These are phyloP conservation scores for Leguminivora glycinivorella DNA, from an alignment of 1,140 invertebrate genomes.

Conservation along the genomic window DNA sequence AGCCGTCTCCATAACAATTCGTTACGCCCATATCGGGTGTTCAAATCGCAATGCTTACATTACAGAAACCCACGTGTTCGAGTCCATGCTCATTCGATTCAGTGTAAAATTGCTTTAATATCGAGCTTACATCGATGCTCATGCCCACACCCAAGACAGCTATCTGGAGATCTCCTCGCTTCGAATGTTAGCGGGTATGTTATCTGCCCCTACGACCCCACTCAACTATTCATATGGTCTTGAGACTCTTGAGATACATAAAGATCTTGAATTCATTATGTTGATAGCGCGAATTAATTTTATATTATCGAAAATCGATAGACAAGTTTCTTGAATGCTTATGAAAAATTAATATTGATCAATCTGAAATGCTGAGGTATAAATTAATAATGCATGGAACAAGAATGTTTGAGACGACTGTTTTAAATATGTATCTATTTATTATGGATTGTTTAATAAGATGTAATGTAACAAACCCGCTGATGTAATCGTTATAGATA, in stretches of 20 bases:
- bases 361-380: not conserved
- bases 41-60: conserved; percentile 27
- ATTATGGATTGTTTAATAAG: not conserved
- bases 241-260: conserved; percentile 25
- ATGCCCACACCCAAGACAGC: conserved; percentile 8
- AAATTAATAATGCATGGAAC: not conserved
- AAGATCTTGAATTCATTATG: conserved; percentile 21
- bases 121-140: conserved; percentile 12
- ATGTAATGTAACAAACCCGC: not conserved
- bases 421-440: not conserved
- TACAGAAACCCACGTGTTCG: conserved; percentile 9
- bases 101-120: conserved; percentile 15
- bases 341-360: conserved; percentile 1
- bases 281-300: conserved; percentile 21
- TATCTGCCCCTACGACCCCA: conserved; percentile 22
- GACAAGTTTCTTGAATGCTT: conserved; percentile 19
- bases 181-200: conserved; percentile 22
- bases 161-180: conserved; percentile 23
- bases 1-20: conserved; percentile 21
- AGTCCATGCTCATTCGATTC: not conserved
- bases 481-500: not conserved
- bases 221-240: conserved; percentile 25
- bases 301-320: conserved; percentile 12
- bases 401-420: not conserved
- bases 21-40: conserved; percentile 20